Base-by-base conservation (phyloP, 2,888 invertebrate species). In the Mechanitis messenoides region DNA sequence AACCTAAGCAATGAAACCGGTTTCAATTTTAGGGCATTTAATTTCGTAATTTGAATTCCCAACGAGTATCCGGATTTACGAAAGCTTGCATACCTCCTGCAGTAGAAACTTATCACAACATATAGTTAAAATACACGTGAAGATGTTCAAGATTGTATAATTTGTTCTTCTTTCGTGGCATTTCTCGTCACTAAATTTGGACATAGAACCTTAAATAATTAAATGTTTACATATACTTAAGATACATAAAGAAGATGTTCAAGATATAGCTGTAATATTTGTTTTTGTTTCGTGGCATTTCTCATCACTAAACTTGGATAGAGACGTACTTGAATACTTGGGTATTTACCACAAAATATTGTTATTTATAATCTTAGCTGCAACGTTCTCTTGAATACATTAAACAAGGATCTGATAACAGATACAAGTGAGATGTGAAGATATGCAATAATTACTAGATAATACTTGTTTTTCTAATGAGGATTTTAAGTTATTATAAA, bases 31-130 rank as follows among this genome's bases (percentile, higher is more conserved):
- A 50, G 50, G 50, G 50, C 50, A 50, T 50, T 50, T 50, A 50
- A 47, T 50, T 50, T 50, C 50, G 50, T 50, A 20, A 50, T 50
- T 50, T 50, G 28, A 50, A 50, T 50, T 50, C 50, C 50, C 50
- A 50, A 28, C 50, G 4, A 50, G 28, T 50, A 50, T 50, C 50
- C 50, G 50, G 50, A 20, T 9, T 50, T 28, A 50, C 50, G 50
- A 50, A 50, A 50, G 50, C 50, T 31, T 50, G 28, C 31, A 50
- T 28, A 47, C 47, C 20, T 47, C 12, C 35, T 42, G 11, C 50
- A 28, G 31, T 31, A 28, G 9, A 50, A 50, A 31, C 28, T 50
- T 31, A 50, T 50, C 50, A 50, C 28, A 28, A 31, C 50, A 50
- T 31, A n/a, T 50, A 50, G 9, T 31, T 50, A 42, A 9, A 9